A percentile compares a stretch with the other conserved stretches of the same genome.
These are phyloP conservation scores for Drosophila nigricruria DNA, from an alignment of 2,888 invertebrate genomes.

Conservation along the genomic window DNA sequence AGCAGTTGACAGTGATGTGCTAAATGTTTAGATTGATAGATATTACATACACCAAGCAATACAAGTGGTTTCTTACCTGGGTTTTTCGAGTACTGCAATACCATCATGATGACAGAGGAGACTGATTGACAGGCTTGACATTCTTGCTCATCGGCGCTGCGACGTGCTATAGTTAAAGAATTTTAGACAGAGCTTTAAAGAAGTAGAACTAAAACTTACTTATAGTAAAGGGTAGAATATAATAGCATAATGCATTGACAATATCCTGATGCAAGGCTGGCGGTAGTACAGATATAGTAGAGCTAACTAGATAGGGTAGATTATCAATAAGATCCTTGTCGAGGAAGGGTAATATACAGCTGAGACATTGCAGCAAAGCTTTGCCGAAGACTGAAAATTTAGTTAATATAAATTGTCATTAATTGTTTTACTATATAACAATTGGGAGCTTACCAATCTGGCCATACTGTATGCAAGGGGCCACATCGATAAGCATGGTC, in stretches of 20 bases:
- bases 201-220: slow-evolving; percentile 87
- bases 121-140: slow-evolving; percentile 94
- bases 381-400: slow-evolving; percentile 93
- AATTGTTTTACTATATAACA: neutral
- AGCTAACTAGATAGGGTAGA: slow-evolving; percentile 96
- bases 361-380: slow-evolving; percentile 96
- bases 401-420: neutral
- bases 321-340: slow-evolving; percentile 98
- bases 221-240: slow-evolving; percentile 97
- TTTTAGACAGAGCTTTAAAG: neutral
- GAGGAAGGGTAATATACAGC: slow-evolving; percentile 97
- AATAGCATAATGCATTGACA: slow-evolving; percentile 96
- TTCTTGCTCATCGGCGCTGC: slow-evolving; percentile 90
- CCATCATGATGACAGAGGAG: slow-evolving; percentile 98
- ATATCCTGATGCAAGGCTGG: slow-evolving; percentile 96
- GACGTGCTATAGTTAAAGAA: slow-evolving; percentile 87
- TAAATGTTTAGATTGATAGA: slow-evolving; percentile 78
- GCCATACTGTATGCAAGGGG: slow-evolving; percentile 95
- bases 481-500: slow-evolving; percentile 92
- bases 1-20: slow-evolving; percentile 98
- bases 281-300: slow-evolving; percentile 96
- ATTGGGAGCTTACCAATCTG: slow-evolving; percentile 88
- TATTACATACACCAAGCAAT: neutral
- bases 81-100: slow-evolving; percentile 97
- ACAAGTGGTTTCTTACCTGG: slow-evolving; percentile 88